Base-by-base conservation (phyloP, 2,113 vertebrate genomes). In the Psittacus erithacus region DNA sequence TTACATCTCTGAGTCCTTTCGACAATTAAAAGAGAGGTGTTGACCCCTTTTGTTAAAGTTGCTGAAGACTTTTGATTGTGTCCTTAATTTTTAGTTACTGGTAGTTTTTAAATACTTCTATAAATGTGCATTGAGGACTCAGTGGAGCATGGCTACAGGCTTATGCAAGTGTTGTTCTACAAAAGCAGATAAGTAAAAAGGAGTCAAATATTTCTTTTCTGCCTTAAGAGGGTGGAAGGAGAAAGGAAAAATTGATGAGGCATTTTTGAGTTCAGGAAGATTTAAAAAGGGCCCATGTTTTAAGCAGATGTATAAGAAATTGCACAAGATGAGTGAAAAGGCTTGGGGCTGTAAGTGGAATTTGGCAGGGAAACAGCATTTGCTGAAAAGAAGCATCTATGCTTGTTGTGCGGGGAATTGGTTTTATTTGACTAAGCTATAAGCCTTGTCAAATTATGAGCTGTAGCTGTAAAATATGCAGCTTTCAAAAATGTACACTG, bases 261-360 rank as follows among this genome's bases (percentile, higher is more conserved):
- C 19, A 46, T 92, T 91, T 88, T 81, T 9, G 9, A 75, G 64
- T 64, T 74, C 0, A 0, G 25, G 20, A 39, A 38, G 27, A 84
- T 79, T 91, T 74, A 28, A 60, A 91, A 95, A 76, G 17, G 39
- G 9, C 8, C 28, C 11, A 19, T 53, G 43, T 82, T 95, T 82
- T 90, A 82, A 85, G 57, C 46, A 86, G 19, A 23, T 92, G 38
- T 59, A 11, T 73, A 52, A 76, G 67, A 91, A 89, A 93, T 92
- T n/a, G 60, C n/a, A 50, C 11, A 38, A 95, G 47, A 80, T 69
- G 68, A 79, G 49, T 95, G 82, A 91, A 95, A 96, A 89, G 18
- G 14, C 89, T 92, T 85, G 67, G 52, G 53, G 47, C 41, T 91
- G 13, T 87, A 59, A 93, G 31, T 38, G 28, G 84, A 90, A 88